phyloP scores from a whole-genome alignment of 2,888 invertebrate species.

The Protodeltote pygarga region DNA sequence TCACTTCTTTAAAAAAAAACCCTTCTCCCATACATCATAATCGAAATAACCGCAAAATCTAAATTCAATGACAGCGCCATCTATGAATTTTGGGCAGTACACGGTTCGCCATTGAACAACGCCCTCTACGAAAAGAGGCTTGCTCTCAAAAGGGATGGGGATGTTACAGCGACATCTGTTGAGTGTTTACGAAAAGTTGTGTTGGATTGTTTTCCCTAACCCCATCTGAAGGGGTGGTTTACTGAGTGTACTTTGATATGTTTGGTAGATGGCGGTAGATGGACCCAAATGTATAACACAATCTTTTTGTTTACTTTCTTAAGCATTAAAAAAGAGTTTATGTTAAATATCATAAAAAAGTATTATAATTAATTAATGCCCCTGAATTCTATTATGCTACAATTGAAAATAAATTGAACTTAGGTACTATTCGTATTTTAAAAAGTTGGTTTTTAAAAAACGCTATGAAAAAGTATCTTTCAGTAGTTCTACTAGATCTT shows the following conservation, averaged over 20 bases:
- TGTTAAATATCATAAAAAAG: too few relatives aligned
- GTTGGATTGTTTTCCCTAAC: conserved; percentile 1
- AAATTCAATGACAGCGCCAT: conserved; percentile 20
- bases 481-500: too few relatives aligned
- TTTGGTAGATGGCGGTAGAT: conserved; percentile 7
- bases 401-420: too few relatives aligned
- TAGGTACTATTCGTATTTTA: too few relatives aligned
- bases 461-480: too few relatives aligned
- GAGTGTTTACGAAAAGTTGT: neutral
- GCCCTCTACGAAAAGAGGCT: conserved; percentile 27
- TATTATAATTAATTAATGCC: too few relatives aligned
- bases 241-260: neutral
- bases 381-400: too few relatives aligned
- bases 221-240: neutral
- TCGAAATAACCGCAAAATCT: neutral
- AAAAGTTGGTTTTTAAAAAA: too few relatives aligned
- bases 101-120: conserved; percentile 1
- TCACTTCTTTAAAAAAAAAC: neutral
- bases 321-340: too few relatives aligned
- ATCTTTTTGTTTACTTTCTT: too few relatives aligned
- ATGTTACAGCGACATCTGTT: conserved; percentile 31
- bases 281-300: too few relatives aligned
- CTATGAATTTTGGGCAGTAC: conserved; percentile 1
- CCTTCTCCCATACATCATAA: neutral
- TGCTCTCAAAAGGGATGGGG: neutral